A percentile compares a stretch with the other conserved stretches of the same genome.
These are phyloP conservation scores for Homarus americanus DNA, from an alignment of 1,140 invertebrate species.

Conservation along the genomic window DNA sequence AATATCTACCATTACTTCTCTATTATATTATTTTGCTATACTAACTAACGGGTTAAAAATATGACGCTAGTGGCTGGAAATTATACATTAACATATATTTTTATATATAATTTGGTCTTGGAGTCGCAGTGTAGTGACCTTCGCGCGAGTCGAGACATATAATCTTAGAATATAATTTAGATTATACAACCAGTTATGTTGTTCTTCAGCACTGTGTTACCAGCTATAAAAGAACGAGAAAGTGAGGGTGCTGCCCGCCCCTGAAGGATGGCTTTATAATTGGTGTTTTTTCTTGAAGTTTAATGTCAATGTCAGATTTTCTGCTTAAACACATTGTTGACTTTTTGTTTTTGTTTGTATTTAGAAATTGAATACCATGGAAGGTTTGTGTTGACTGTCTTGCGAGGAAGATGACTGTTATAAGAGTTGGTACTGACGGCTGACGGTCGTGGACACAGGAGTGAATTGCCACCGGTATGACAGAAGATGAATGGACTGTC, in stretches of 20 bases:
- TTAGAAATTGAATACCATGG: not conserved
- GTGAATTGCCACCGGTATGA: too few relatives aligned
- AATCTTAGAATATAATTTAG: conserved; percentile 9
- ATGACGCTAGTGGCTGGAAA: not conserved
- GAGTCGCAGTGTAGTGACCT: not conserved
- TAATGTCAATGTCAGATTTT: conserved; percentile 10
- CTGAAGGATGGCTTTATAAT: not conserved
- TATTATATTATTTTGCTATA: conserved; percentile 11
- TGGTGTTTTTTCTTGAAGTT: not conserved
- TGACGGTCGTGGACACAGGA: not conserved
- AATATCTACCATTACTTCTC: not conserved
- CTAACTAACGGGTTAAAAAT: conserved; percentile 3
- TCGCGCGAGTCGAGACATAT: not conserved
- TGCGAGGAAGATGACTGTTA: not conserved
- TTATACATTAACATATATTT: conserved; percentile 24
- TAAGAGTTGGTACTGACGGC: not conserved
- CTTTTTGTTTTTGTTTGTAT: not conserved
- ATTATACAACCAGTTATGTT: conserved; percentile 4
- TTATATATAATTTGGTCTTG: not conserved
- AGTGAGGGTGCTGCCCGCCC: not conserved
- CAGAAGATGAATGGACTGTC: too few relatives aligned
- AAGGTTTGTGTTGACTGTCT: not conserved
- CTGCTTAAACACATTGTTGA: not conserved
- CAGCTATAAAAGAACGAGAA: not conserved
- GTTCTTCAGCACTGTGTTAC: conserved; percentile 17